Evolutionary conservation across 2,888 invertebrate genomes (phyloP).

Genomic region (Dysmachus trigonus): DNA sequence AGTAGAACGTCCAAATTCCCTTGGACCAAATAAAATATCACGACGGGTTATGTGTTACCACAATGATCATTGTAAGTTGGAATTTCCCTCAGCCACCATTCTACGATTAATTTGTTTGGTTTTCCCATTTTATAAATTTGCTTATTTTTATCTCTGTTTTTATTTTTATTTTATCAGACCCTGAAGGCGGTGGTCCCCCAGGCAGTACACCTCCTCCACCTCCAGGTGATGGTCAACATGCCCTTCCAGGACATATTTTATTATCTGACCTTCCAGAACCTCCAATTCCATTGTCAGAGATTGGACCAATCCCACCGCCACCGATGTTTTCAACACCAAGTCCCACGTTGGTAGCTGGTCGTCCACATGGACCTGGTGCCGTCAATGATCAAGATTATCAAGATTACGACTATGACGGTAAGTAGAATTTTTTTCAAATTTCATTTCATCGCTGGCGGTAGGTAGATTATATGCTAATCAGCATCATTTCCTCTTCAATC

Average conservation of each 20-base stretch:
- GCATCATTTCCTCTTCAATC: not conserved
- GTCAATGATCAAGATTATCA: slow-evolving; percentile 63
- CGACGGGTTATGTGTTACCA: slow-evolving; percentile 83
- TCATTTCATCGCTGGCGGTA: not conserved
- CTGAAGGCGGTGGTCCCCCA: slow-evolving; percentile 67
- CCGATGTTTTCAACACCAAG: slow-evolving; percentile 95
- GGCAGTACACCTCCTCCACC: slow-evolving; percentile 63
- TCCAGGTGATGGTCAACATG: slow-evolving; percentile 60
- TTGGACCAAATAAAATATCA: slow-evolving; percentile 79
- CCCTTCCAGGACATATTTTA: slow-evolving; percentile 70
- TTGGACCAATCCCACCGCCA: slow-evolving; percentile 92
- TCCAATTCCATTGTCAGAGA: slow-evolving; percentile 90
- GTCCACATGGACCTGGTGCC: slow-evolving; percentile 65
- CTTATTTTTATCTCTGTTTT: slow-evolving; percentile 1
- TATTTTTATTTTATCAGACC: slow-evolving; percentile 63
- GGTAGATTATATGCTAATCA: not conserved
- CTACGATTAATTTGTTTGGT: not conserved
- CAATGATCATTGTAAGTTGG: slow-evolving; percentile 75
- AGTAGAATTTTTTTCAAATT: slow-evolving; percentile 50
- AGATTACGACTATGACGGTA: slow-evolving; percentile 76
- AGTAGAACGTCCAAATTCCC: slow-evolving; percentile 82
- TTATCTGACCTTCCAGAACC: slow-evolving; percentile 90
- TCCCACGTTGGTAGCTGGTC: slow-evolving; percentile 72
- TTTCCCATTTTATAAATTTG: not conserved
- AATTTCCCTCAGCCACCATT: not conserved